Conservation (phyloP, 2,113 vertebrate genomes). For the Xenotilapia longispinis region DNA sequence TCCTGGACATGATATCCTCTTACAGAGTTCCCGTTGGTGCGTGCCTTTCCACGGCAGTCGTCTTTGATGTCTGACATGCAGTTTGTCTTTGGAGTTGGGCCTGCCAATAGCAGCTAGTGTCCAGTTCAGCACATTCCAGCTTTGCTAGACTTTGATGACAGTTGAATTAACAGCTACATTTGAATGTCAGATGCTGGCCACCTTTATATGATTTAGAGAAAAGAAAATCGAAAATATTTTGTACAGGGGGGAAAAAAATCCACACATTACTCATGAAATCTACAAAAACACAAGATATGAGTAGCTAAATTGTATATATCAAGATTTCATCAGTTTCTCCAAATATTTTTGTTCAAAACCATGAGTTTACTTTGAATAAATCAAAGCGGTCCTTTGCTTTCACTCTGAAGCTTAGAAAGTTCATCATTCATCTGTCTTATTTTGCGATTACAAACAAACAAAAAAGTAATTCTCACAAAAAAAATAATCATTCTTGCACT, state of each 20-base stretch:
- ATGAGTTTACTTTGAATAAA: background rate
- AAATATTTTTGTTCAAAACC: background rate
- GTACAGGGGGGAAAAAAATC: background rate
- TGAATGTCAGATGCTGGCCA: background rate
- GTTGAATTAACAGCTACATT: background rate
- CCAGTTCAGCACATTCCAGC: background rate
- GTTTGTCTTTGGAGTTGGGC: background rate
- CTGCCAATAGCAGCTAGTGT: conserved; percentile 13
- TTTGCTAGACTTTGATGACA: background rate
- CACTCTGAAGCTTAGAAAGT: background rate
- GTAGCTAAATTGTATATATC: background rate
- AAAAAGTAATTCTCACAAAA: background rate
- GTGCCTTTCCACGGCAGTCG: background rate
- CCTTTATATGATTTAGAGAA: background rate
- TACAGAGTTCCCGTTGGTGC: conserved; percentile 10
- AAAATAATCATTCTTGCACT: conserved; percentile 5
- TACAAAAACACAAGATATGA: background rate
- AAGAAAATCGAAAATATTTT: background rate
- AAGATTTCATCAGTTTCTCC: background rate
- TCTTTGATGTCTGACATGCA: conserved; percentile 61
- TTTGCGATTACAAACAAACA: background rate
- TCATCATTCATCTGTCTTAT: background rate
- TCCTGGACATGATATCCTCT: conserved; percentile 17
- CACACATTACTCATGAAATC: background rate
- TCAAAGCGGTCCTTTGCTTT: background rate